Percentiles rank a stretch among this genome's conserved stretches.
These are phyloP conservation scores for Hippoglossus hippoglossus DNA, from an alignment of 2,797 vertebrate species.

Conservation along the genomic window DNA sequence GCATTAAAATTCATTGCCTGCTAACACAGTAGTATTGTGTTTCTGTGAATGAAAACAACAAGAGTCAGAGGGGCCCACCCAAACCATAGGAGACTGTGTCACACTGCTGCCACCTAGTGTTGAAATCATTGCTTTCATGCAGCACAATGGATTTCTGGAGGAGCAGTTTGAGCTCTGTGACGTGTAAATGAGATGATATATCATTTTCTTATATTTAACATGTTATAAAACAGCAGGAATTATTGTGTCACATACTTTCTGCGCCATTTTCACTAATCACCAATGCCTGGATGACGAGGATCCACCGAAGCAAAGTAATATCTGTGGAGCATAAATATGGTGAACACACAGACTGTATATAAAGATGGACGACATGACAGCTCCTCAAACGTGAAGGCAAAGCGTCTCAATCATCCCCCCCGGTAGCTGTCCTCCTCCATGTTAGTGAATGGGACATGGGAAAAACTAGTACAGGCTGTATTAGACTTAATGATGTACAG, in stretches of 20 bases:
- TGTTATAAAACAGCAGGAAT: not conserved
- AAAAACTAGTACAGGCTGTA: no score
- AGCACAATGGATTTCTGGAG: no score
- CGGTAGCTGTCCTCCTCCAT: no score
- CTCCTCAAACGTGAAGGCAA: no score
- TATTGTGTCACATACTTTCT: not conserved
- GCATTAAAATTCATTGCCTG: conserved; percentile 14
- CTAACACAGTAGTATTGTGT: conserved; percentile 12
- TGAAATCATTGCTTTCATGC: not conserved
- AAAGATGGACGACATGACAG: no score
- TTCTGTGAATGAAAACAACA: conserved; percentile 50
- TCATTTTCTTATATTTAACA: not conserved
- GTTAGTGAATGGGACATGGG: no score
- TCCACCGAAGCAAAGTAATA: not conserved
- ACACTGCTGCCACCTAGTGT: conserved; percentile 74
- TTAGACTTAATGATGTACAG: no score
- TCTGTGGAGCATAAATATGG: no score
- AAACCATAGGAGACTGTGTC: conserved; percentile 14
- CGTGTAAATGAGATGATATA: not conserved
- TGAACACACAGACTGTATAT: no score
- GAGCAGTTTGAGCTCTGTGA: not conserved
- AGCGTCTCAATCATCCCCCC: no score
- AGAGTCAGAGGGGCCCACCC: conserved; percentile 46
- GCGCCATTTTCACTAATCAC: not conserved
- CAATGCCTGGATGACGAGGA: not conserved